These are phyloP conservation scores for Nipponacmea schrenckii DNA, from an alignment of 2,888 invertebrate genomes.

Conservation along the genomic window DNA sequence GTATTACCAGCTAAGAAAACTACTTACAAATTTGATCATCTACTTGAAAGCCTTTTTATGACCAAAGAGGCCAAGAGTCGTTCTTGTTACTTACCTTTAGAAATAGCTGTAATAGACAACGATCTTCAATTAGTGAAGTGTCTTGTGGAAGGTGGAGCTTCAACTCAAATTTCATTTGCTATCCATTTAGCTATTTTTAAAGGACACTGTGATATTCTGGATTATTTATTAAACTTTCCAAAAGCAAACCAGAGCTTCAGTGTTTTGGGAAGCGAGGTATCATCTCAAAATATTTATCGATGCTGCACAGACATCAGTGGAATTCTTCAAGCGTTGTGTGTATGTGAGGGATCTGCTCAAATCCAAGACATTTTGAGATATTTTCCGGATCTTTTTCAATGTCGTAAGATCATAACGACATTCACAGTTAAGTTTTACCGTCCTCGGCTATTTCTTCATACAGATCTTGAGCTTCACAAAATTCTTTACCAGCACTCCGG, in stretches of 20 bases:
- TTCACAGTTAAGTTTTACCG: background rate
- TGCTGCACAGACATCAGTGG: too few relatives aligned
- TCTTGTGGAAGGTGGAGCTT: constrained; percentile 22
- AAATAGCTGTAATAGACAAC: constrained; percentile 24
- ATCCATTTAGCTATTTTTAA: constrained; percentile 24
- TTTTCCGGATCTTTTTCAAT: too few relatives aligned
- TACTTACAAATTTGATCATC: too few relatives aligned
- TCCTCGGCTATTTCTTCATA: background rate
- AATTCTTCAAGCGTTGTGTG: background rate
- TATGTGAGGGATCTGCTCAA: background rate
- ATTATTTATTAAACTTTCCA: constrained; percentile 11
- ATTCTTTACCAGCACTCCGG: constrained; percentile 16
- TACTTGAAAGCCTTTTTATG: too few relatives aligned
- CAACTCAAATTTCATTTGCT: constrained; percentile 30
- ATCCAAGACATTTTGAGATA: too few relatives aligned
- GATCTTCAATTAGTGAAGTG: constrained; percentile 22
- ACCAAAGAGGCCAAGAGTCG: too few relatives aligned
- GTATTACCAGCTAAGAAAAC: too few relatives aligned
- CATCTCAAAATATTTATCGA: too few relatives aligned
- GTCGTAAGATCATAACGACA: background rate
- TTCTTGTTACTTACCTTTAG: constrained; percentile 7
- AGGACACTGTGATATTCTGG: constrained; percentile 17
- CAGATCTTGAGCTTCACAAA: constrained; percentile 7
- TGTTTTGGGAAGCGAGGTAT: too few relatives aligned
- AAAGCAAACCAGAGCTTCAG: too few relatives aligned